These are phyloP conservation scores for Synaphobranchus kaupii DNA, from an alignment of 2,797 vertebrate species.

Conservation along the genomic window DNA sequence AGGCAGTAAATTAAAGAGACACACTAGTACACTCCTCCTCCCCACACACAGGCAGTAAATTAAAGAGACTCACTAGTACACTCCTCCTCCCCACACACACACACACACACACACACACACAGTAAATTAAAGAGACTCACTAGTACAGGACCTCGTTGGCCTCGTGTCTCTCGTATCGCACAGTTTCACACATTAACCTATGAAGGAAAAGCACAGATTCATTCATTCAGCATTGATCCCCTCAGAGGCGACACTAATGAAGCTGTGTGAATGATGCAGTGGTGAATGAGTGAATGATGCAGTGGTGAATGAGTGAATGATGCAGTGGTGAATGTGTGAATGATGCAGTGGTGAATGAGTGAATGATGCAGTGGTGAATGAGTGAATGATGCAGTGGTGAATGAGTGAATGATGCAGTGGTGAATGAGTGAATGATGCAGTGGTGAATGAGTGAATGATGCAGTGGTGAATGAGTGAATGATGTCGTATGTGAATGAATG, in stretches of 20 bases:
- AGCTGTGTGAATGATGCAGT: neutral
- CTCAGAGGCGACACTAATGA: neutral
- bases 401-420: neutral
- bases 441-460: neutral
- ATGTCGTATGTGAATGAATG: neutral
- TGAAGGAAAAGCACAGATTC: constrained; percentile 48
- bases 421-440: neutral
- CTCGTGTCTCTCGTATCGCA: constrained; percentile 95
- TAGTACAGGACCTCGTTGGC: constrained; percentile 98
- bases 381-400: neutral
- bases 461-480: neutral
- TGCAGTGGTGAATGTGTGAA: too few relatives aligned
- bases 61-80: too few relatives aligned
- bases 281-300: neutral
- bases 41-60: too few relatives aligned
- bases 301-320: neutral
- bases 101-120: too few relatives aligned
- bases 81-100: too few relatives aligned
- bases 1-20: too few relatives aligned
- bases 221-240: neutral
- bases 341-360: neutral
- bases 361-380: neutral
- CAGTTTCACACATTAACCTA: constrained; percentile 98
- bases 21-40: too few relatives aligned
- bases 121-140: constrained; percentile 76